Evolutionary conservation across 1,140 invertebrate species (phyloP).

Genomic region (Hylyphantes graminicola): DNA sequence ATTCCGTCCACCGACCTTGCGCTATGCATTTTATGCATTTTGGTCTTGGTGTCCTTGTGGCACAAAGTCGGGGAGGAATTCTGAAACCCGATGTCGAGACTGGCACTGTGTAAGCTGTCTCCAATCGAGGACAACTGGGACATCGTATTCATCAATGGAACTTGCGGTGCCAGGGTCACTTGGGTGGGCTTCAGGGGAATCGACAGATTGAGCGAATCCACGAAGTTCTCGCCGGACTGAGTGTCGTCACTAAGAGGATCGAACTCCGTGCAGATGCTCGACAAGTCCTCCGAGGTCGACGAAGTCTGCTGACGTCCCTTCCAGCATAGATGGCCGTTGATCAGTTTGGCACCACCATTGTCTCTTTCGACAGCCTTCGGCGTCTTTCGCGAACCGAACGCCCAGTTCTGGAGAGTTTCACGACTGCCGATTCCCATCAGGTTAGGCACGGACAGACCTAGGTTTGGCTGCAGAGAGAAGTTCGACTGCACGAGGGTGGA

Average conservation of each 20-base stretch:
- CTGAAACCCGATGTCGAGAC: constrained; percentile 46
- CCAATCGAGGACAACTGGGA: constrained; percentile 46
- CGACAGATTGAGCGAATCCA: constrained; percentile 51
- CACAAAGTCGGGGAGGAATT: neutral
- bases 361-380: neutral
- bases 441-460: constrained; percentile 38
- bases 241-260: constrained; percentile 50
- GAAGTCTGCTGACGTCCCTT: constrained; percentile 20
- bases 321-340: constrained; percentile 56
- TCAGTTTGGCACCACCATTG: constrained; percentile 30
- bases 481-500: constrained; percentile 44
- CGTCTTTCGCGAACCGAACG: neutral
- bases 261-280: constrained; percentile 55
- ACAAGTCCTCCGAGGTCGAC: constrained; percentile 22
- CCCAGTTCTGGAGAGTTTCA: constrained; percentile 28
- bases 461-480: constrained; percentile 19
- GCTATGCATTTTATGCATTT: constrained; percentile 11
- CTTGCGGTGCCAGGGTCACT: constrained; percentile 17
- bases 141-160: no score
- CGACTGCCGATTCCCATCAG: constrained; percentile 10
- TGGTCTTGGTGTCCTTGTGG: constrained; percentile 6
- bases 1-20: constrained; percentile 53
- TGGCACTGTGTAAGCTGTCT: constrained; percentile 53
- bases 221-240: constrained; percentile 51
- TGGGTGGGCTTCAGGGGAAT: constrained; percentile 45